Evolutionary conservation across 2,888 invertebrate species (phyloP), one percentile per base, ranked within the genome.

Genomic region (Hypomecis punctinalis): DNA sequence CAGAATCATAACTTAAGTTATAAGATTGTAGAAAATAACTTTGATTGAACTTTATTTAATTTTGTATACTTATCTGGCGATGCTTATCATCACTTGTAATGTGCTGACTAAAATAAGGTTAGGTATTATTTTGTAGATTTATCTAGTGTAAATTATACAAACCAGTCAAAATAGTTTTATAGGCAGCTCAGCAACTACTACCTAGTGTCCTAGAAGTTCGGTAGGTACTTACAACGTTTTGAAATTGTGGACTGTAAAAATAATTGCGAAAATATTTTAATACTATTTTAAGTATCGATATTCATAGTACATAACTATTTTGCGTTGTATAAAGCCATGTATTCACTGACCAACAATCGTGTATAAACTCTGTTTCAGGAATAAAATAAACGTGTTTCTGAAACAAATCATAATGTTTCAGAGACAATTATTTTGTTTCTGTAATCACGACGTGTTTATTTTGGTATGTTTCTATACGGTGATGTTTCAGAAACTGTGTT

Each of bases 31-130:
- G 48, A 36, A 35, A 48, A n/a, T 48, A 35, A 36, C 35, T 49
- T 58, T 58, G 11, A 39, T 33, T 10, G 11, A 43, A 39, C 39
- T 60, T 39, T 60, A 53, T 53, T 53, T 47, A 53, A 46, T 47
- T 52, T 59, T 5, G 37, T 23, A 43, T 51, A 51, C 37, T 52
- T 13, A 43, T n/a, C 2, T 23, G 9, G 36, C 37, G 48, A 55
- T 49, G 36, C 43, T 61, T 49, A 48, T 46, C 37, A 49, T 49
- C 49, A 53, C 33, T 40, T 36, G 51, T 63, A 66, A 55, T 56
- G 66, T 75, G 71, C 67, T 63, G 62, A 64, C 65, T 71, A 45
- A 39, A 51, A 68, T 69, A 68, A 70, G 54, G 70, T 71, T 60
- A 65, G 66, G 57, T 70, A 47, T 66, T 67, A 59, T 53, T 68